Conservation (phyloP, 2,113 vertebrate genomes). For the Rafetus swinhoei region DNA sequence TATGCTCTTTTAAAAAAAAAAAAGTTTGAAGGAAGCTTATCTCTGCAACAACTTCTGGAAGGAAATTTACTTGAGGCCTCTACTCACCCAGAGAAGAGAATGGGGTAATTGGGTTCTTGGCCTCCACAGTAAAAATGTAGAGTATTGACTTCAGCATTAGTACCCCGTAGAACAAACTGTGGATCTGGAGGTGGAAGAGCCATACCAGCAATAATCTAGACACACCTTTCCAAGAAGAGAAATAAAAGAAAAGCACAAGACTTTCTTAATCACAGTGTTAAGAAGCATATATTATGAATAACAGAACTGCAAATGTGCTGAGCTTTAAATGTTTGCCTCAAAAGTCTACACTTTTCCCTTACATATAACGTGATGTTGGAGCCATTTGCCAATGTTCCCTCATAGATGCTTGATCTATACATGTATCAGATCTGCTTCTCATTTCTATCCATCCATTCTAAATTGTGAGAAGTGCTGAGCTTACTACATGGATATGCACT, state of each 20-base stretch:
- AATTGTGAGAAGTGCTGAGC: not conserved
- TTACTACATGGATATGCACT: fast-evolving
- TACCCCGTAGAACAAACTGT: slow-evolving; percentile 89
- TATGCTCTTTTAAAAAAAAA: not conserved
- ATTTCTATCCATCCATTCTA: not conserved
- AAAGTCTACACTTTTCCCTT: not conserved
- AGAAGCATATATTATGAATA: not conserved
- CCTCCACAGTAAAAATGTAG: slow-evolving; percentile 84
- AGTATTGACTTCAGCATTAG: slow-evolving; percentile 83
- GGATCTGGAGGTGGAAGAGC: slow-evolving; percentile 85
- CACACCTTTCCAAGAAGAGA: not conserved
- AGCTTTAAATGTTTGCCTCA: not conserved
- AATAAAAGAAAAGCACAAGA: not conserved
- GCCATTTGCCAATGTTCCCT: not conserved
- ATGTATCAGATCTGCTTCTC: not conserved
- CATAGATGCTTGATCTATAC: not conserved
- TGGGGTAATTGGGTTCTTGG: slow-evolving; percentile 61
- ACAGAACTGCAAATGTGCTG: not conserved
- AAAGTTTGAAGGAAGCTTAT: not conserved
- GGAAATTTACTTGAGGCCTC: not conserved
- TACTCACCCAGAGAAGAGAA: slow-evolving; percentile 93
- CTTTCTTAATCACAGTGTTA: not conserved
- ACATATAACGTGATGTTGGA: not conserved
- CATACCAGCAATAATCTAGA: slow-evolving; percentile 50
- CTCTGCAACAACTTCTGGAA: not conserved